A percentile compares a stretch with the other conserved stretches of the same genome.
Conservation (phyloP, 2,888 invertebrate genomes). For the Ophion ventricosus region DNA sequence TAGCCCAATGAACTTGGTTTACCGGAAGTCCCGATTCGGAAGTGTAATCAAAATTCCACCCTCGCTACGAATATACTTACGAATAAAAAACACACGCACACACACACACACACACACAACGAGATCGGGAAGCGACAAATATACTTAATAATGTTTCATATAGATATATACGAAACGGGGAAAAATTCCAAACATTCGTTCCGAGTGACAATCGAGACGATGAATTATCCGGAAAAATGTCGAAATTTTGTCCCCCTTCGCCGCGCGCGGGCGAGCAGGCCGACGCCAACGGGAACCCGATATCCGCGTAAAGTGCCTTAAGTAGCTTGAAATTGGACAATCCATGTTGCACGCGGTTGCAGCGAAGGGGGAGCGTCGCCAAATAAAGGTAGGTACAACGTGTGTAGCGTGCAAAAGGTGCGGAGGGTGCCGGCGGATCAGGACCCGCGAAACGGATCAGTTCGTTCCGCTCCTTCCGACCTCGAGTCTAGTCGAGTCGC, state of each 20-base stretch:
- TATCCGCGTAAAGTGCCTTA: constrained; percentile 1
- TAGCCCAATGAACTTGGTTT: no score
- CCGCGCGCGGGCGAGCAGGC: background rate
- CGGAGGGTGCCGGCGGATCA: background rate
- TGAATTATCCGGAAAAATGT: no score
- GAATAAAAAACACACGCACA: no score
- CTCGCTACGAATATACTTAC: no score
- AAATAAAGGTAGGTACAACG: no score
- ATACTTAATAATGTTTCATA: no score
- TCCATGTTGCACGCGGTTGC: background rate
- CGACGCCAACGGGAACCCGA: constrained; percentile 9
- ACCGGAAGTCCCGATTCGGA: no score
- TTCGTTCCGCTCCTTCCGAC: background rate
- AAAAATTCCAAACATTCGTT: background rate
- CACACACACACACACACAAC: no score
- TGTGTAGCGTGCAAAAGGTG: background rate
- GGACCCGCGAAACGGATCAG: background rate
- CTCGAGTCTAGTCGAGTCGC: background rate
- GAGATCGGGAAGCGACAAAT: no score
- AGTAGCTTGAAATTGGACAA: constrained; percentile 15
- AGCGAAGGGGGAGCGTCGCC: no score
- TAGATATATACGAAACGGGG: background rate
- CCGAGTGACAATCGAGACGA: background rate
- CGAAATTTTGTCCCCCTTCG: no score
- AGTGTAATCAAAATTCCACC: no score